Evolutionary conservation across 2,797 vertebrate genomes (phyloP), one percentile per base, ranked within the genome.

Genomic region (Lindbergichthys nudifrons): DNA sequence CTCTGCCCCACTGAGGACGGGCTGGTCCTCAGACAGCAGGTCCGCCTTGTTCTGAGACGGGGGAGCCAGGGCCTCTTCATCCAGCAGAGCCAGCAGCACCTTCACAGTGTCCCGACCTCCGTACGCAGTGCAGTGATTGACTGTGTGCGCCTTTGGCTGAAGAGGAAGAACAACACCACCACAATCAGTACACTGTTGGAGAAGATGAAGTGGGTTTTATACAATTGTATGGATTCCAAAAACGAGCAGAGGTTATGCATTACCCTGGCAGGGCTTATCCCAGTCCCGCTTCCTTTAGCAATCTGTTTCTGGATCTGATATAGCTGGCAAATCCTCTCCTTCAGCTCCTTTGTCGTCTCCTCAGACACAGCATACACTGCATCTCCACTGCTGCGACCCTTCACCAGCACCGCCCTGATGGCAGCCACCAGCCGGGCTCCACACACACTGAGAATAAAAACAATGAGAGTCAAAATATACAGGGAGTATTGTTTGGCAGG

Each of bases 251-350:
- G 71, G 64, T 58, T 65, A 54, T 59, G 69, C 43, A 79, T 95
- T 97, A 99, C 98, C 96, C 96, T 95, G 74, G 95, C 95, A 79
- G 98, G 98, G 89, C 97, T 99, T 85, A 96, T 94, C 84, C 95
- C 95, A 15, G 90, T 92, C 75, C 87, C 67, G 48, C 51, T 72
- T 51, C 52, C 79, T 36, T 68, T 74, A 64, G 81, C 64, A 3
- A 76, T 58, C 78, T 86, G 87, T 78, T 89, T 92, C 70, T 93
- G 95, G 79, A 88, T 80, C 88, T 80, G 87, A 78, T 95, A 91
- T 59, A 97, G 94, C 86, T 93, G 94, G 90, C 92, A 90, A 91
- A 99, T 96, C 91, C 91, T 94, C 79, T 95, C 94, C 86, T 94
- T 95, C 85, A 99, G 94, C 77, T 95, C 93, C 71, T 89, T 87